Percentiles rank a stretch among this genome's conserved stretches.
phyloP scores from a whole-genome alignment of 2,113 vertebrate species.

The Nesoenas mayeri region DNA sequence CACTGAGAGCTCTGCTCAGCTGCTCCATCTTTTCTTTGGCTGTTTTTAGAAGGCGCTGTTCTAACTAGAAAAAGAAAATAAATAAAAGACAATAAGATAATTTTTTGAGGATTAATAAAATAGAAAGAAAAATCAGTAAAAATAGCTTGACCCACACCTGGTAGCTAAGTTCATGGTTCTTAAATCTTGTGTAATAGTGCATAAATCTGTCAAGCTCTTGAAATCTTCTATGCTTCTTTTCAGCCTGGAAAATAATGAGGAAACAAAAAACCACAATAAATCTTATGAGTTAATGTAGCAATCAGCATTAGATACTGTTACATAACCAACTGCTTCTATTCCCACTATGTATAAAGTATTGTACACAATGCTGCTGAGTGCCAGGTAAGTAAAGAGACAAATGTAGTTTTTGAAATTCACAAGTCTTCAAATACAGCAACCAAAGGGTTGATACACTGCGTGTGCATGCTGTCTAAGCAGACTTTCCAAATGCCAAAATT shows the following conservation, averaged over 20 bases:
- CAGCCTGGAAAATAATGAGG: conserved; percentile 81
- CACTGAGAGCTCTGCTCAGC: conserved; percentile 92
- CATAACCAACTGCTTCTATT: not conserved
- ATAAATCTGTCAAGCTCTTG: conserved; percentile 99
- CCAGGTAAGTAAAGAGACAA: not conserved
- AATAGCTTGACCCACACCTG: conserved; percentile 80
- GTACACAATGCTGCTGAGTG: not conserved
- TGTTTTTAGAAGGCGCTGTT: conserved; percentile 97
- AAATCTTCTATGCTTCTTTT: conserved; percentile 97
- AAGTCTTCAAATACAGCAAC: not conserved
- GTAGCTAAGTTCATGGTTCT: conserved; percentile 98
- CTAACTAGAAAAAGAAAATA: conserved; percentile 81
- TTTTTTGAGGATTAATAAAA: conserved; percentile 9
- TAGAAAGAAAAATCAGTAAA: not conserved
- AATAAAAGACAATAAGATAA: conserved; percentile 12
- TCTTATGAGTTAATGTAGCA: not conserved
- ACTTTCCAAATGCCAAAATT: not conserved
- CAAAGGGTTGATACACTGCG: not conserved
- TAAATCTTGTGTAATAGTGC: conserved; percentile 99
- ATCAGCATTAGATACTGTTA: not conserved
- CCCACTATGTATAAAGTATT: not conserved
- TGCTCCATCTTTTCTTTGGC: conserved; percentile 99
- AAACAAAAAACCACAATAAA: not conserved
- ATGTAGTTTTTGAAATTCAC: not conserved
- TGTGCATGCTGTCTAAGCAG: not conserved